These are phyloP conservation scores for Agrypnus murinus DNA, from an alignment of 2,888 invertebrate genomes.

Conservation along the genomic window DNA sequence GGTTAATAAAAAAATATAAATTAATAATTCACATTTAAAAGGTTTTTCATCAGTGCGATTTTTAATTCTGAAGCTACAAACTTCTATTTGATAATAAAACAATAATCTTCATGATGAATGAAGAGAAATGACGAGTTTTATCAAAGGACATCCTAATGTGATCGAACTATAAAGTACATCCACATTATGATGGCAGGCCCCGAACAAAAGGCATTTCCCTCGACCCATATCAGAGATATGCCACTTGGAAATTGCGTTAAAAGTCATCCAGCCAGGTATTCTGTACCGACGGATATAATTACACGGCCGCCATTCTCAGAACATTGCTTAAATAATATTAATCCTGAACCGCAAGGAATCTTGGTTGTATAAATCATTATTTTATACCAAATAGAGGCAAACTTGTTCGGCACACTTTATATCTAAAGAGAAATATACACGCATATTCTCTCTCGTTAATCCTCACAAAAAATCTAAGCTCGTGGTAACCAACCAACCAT, in stretches of 20 bases:
- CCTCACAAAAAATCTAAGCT: slow-evolving; percentile 30
- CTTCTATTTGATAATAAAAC: too few species aligned
- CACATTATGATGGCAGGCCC: slow-evolving; percentile 63
- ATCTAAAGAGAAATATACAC: background rate
- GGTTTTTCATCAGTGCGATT: background rate
- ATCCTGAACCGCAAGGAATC: slow-evolving; percentile 52
- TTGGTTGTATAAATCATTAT: slow-evolving; percentile 49
- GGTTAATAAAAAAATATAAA: background rate
- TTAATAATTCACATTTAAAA: background rate
- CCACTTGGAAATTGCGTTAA: slow-evolving; percentile 71
- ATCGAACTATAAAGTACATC: slow-evolving; percentile 55
- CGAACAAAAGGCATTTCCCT: slow-evolving; percentile 69
- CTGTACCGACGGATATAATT: slow-evolving; percentile 67
- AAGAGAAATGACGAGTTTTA: too few species aligned
- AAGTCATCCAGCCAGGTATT: slow-evolving; percentile 70
- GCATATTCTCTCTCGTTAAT: slow-evolving; percentile 36
- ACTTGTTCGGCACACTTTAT: slow-evolving; percentile 29
- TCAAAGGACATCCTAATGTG: slow-evolving; percentile 44
- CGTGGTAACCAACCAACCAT: slow-evolving; percentile 20
- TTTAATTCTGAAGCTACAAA: too few species aligned
- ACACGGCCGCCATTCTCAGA: slow-evolving; percentile 67
- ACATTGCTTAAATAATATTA: slow-evolving; percentile 58
- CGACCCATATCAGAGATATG: slow-evolving; percentile 71
- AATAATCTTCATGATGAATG: too few species aligned
- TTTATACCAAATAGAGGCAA: slow-evolving; percentile 43